Percentiles rank a stretch among this genome's conserved stretches.
Evolutionary conservation across 2,888 invertebrate genomes (phyloP).

Genomic region (Eupeodes latifasciatus): DNA sequence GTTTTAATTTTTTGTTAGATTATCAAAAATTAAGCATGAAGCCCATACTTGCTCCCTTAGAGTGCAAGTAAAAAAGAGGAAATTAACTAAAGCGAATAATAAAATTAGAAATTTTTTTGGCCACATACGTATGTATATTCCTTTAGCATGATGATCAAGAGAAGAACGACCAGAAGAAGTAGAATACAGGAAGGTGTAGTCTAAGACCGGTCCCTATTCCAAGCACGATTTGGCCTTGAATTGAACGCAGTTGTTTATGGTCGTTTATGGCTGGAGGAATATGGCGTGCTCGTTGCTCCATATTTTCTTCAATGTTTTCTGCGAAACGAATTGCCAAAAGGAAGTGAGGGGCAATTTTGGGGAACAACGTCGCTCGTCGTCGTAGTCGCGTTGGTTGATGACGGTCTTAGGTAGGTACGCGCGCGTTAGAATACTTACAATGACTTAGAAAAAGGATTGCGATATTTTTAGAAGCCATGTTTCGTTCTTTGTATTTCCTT

Average conservation of each 20-base stretch:
- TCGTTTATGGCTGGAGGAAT: slow-evolving; percentile 58
- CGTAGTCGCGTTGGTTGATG: not conserved
- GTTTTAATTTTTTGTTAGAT: too few relatives aligned
- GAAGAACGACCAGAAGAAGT: not conserved
- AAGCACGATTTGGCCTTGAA: slow-evolving; percentile 75
- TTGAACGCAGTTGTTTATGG: slow-evolving; percentile 76
- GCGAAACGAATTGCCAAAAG: not conserved
- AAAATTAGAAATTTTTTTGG: slow-evolving; percentile 74
- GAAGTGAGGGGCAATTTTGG: not conserved
- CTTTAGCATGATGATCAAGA: not conserved
- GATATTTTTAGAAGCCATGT: slow-evolving; percentile 70
- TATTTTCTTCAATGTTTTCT: slow-evolving; percentile 61
- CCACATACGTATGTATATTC: slow-evolving; percentile 48
- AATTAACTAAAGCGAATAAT: slow-evolving; percentile 68
- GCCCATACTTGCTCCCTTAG: not conserved
- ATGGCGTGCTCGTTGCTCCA: slow-evolving; percentile 75
- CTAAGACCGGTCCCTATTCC: slow-evolving; percentile 58
- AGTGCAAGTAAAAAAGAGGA: slow-evolving; percentile 51
- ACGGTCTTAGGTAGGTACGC: slow-evolving; percentile 62
- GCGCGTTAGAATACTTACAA: slow-evolving; percentile 69
- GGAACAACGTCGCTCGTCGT: not conserved
- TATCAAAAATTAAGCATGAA: not conserved
- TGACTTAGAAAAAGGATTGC: slow-evolving; percentile 75
- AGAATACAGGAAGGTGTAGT: not conserved
- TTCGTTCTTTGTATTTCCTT: slow-evolving; percentile 22